A percentile compares a stretch with the other conserved stretches of the same genome.
phyloP scores from a whole-genome alignment of 2,797 vertebrate species.

The Delichon dasypus region DNA sequence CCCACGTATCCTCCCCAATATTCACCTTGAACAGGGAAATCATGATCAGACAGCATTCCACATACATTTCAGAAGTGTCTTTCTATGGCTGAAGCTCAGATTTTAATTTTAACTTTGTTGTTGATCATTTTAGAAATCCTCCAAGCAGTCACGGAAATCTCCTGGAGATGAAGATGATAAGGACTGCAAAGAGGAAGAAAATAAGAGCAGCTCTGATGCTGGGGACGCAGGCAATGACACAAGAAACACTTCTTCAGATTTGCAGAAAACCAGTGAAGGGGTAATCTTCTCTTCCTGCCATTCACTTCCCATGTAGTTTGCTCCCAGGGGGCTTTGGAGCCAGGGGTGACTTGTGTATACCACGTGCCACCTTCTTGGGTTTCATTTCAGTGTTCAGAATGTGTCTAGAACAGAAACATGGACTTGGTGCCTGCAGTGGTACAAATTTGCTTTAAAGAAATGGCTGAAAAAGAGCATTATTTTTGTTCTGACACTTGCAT shows the following conservation, averaged over 20 bases:
- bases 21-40: not conserved
- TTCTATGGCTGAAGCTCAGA: not conserved
- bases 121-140: slow-evolving; percentile 82
- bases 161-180: slow-evolving; percentile 90
- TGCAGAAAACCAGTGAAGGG: slow-evolving; percentile 89
- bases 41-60: not conserved
- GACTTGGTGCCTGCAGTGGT: not conserved
- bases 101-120: slow-evolving; percentile 37
- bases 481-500: not conserved
- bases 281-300: slow-evolving; percentile 66
- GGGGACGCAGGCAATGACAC: slow-evolving; percentile 89
- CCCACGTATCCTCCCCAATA: not conserved
- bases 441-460: not conserved
- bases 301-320: not conserved
- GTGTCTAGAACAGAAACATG: not conserved
- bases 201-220: slow-evolving; percentile 90
- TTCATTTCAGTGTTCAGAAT: not conserved
- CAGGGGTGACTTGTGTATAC: not conserved
- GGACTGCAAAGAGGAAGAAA: slow-evolving; percentile 91
- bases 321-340: not conserved
- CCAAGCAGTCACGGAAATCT: slow-evolving; percentile 92
- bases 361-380: accelerated
- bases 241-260: slow-evolving; percentile 86
- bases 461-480: not conserved
- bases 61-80: not conserved